Evolutionary conservation across 2,888 invertebrate genomes (phyloP), one percentile per base, ranked within the genome.

Genomic region (Pyralis farinalis): DNA sequence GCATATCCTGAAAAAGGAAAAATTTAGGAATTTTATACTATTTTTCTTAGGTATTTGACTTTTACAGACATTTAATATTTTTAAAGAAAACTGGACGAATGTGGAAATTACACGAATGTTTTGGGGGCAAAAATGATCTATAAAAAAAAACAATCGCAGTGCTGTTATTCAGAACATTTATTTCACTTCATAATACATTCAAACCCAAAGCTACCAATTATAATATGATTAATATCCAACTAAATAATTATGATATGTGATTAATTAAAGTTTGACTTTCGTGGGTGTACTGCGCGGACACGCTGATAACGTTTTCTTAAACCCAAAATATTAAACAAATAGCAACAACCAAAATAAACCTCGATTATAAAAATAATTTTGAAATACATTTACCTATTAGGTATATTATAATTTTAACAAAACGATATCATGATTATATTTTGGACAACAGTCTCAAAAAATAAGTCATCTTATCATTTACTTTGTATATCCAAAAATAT

Each of bases 391-490:
- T 63, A 55, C 46, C 51, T 52, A 59, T 64, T 58, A 58, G 53
- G 58, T 71, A 74, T 73, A 74, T 64, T 73, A 72, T 63, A 72
- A 68, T 70, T 72, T 69, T 56, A 77, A 79, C 71, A 76, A 70
- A 81, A 74, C 50, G 54, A 63, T 63, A 62, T 63, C 73, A 74
- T 67, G 72, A 77, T 73, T 63, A 68, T 58, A 72, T 78, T 82
- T 82, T 79, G 73, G 83, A 83, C 77, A 84, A 84, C 79, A 85
- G 80, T 86, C 82, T 85, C 82, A 79, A 86, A 85, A 86, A 85
- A 83, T 84, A 85, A 78, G 63, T 64, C 63, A 66, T 72, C 69
- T 69, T 66, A 69, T 46, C 63, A 66, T 70, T 67, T 62, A 58
- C 70, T 58, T 71, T 65, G 65, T 74, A 71, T 68, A 73, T 81